Base-by-base conservation (phyloP, 2,113 vertebrate genomes). In the Illadopsis cleaveri region DNA sequence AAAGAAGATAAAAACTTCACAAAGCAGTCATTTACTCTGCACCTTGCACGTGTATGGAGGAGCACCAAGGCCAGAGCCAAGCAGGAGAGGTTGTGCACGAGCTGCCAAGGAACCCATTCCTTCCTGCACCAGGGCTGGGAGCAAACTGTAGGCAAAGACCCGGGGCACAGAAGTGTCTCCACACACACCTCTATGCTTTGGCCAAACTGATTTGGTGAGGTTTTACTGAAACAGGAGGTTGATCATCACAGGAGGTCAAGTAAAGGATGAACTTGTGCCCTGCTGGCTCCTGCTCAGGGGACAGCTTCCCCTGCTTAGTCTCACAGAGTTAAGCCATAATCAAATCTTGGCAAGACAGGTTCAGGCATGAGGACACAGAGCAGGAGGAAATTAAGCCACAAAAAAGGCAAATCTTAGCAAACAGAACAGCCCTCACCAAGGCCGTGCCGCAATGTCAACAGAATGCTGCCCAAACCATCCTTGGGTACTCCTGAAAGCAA, bases 131-230 rank as follows among this genome's bases (percentile, higher is more conserved):
- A 45, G 28, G 6, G 4, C 0, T 60, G 61, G 40, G 48, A 94
- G 15, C 5, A 73, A 45, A n/a, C 19, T 24, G 12, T 24, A 86
- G n/a, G 6, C 42, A 69, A 72, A 66, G 60, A 44, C 3, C 28
- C 28, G 30, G 14, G 37, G 19, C 31, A 66, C 37, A 77, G 54
- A 30, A 70, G 7, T 4, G n/a, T 35, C 57, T 57, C 57, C 40
- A 58, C 35, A 30, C 18, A 10, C 15, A 27, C 1, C 1, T 64
- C 35, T n/a, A 3, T 0, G 0, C n/a, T 82, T 82, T 50, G n/a
- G 44, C 23, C 65, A 72, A 86, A 33, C 25, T 27, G 17, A 23
- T 30, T 61, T 57, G 17, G 15, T 61, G 54, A 85, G 53, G 6
- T 72, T 61, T 77, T 47, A 40, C 7, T 72, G 27, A 18, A 72